Percentiles rank a stretch among this genome's conserved stretches.
Evolutionary conservation across 2,797 vertebrate genomes (phyloP).

Genomic region (Propithecus perrieri): DNA sequence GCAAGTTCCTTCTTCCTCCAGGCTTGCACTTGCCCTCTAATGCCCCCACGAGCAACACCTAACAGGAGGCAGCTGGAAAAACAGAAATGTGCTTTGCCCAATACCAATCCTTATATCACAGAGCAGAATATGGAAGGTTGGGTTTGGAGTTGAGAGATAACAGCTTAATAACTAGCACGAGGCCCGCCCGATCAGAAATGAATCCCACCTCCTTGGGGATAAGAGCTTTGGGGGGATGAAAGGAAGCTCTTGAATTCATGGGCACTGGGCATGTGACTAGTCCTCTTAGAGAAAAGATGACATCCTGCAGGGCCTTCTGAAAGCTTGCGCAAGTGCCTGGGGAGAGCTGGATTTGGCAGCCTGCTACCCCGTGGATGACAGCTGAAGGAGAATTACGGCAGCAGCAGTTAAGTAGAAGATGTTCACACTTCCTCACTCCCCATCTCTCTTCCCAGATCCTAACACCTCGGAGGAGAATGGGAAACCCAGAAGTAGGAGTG

Average conservation of each 20-base stretch:
- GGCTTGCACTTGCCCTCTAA: not conserved
- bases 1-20: not conserved
- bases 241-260: not conserved
- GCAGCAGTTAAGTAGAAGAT: not conserved
- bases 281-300: not conserved
- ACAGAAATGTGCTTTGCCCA: not conserved
- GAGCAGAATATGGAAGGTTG: not conserved
- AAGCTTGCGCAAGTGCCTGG: not conserved
- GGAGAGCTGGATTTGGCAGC: not conserved
- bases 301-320: not conserved
- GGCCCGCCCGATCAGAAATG: not conserved
- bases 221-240: not conserved
- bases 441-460: not conserved
- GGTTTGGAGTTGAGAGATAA: not conserved
- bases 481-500: not conserved
- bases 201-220: not conserved
- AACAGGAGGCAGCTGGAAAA: not conserved
- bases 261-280: not conserved
- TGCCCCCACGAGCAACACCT: not conserved
- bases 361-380: not conserved
- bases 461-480: not conserved
- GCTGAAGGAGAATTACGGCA: not conserved
- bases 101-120: not conserved
- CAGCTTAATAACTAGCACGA: not conserved
- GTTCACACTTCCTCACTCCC: not conserved